Conservation (phyloP, 2,113 vertebrate genomes). For the Dryoscopus gambensis region DNA sequence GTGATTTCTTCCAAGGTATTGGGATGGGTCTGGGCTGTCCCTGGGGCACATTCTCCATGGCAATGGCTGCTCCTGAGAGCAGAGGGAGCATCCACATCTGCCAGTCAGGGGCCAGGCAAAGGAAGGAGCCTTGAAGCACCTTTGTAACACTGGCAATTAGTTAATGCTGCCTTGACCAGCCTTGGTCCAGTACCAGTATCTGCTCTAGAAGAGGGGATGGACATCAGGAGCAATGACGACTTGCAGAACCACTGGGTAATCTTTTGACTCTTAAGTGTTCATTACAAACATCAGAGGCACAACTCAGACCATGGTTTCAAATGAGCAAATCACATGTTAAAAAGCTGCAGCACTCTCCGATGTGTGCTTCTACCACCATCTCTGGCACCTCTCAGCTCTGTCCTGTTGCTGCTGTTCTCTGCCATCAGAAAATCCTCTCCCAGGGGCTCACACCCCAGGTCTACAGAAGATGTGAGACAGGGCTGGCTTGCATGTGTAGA, state of each 20-base stretch:
- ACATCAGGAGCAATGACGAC: background rate
- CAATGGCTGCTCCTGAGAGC: background rate
- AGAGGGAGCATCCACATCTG: background rate
- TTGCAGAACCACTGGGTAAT: background rate
- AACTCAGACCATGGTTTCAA: background rate
- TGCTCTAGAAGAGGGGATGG: background rate
- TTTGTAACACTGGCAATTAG: background rate
- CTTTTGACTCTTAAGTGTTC: background rate
- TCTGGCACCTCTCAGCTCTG: background rate
- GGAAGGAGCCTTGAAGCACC: background rate
- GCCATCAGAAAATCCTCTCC: background rate
- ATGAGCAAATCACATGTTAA: background rate
- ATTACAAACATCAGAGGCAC: background rate
- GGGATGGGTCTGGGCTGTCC: background rate
- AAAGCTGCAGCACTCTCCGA: background rate
- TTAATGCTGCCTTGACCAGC: background rate
- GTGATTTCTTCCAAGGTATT: background rate
- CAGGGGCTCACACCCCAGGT: too few species aligned
- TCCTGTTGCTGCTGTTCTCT: background rate
- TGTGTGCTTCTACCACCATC: background rate
- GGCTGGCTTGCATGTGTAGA: background rate
- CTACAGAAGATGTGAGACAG: background rate
- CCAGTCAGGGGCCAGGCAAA: background rate
- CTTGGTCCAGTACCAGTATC: background rate
- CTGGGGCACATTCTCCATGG: rapidly evolving